Percentiles rank a stretch among this genome's conserved stretches.
These are phyloP conservation scores for Microtus montanus DNA, from an alignment of 2,113 vertebrate genomes.

Conservation along the genomic window DNA sequence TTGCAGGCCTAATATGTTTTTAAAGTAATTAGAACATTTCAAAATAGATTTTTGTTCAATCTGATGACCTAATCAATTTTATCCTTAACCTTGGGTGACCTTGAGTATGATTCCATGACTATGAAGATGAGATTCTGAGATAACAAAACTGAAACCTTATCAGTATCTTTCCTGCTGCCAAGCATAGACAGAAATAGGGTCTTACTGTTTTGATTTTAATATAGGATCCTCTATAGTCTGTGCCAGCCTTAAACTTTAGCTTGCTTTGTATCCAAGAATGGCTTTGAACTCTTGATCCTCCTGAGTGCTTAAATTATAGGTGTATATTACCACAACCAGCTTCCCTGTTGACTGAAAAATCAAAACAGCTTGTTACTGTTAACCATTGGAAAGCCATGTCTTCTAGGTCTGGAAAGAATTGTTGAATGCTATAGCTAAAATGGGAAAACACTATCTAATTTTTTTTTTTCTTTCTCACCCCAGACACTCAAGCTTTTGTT, in stretches of 20 bases:
- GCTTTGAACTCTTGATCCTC: too few species aligned
- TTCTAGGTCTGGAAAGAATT: not conserved
- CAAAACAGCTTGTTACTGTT: not conserved
- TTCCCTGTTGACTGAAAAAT: not conserved
- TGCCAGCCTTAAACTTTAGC: not conserved
- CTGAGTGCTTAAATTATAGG: not conserved
- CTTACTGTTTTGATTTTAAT: not conserved
- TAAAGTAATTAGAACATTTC: slow-evolving; percentile 27
- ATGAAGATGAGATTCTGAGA: slow-evolving; percentile 1
- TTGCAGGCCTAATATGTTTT: slow-evolving; percentile 17
- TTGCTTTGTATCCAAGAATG: not conserved
- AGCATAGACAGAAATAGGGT: not conserved
- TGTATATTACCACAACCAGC: too few species aligned
- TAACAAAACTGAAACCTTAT: not conserved
- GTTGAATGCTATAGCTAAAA: not conserved
- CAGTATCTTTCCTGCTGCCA: not conserved
- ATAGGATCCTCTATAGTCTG: not conserved
- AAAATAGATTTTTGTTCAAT: not conserved
- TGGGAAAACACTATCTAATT: not conserved
- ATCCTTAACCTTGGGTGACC: not conserved
- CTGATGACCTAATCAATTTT: slow-evolving; percentile 41
- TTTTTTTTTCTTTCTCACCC: not conserved
- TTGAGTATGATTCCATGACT: not conserved
- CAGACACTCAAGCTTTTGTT: not conserved
- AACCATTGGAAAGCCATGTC: not conserved